These are phyloP conservation scores for Pseudomugil tenellus DNA, from an alignment of 2,797 vertebrate species.

Conservation along the genomic window DNA sequence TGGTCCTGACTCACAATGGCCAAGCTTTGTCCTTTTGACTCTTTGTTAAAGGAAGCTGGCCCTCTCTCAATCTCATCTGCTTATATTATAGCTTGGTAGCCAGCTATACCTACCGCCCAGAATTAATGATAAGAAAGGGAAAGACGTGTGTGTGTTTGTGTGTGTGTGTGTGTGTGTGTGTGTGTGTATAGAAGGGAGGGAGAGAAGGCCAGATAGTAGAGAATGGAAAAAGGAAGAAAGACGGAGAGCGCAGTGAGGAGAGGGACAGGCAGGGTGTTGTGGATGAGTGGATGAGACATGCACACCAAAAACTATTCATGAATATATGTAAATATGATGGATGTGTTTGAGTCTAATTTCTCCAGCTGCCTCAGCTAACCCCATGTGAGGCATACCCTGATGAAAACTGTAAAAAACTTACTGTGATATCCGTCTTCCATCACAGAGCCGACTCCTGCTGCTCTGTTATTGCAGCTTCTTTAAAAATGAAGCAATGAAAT, in stretches of 20 bases:
- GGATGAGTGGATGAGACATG: conserved; percentile 62
- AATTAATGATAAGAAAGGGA: conserved; percentile 64
- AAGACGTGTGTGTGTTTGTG: conserved; percentile 14
- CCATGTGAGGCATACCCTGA: conserved; percentile 64
- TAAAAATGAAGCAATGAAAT: conserved; percentile 50
- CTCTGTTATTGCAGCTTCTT: conserved; percentile 55
- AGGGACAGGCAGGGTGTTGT: conserved; percentile 24
- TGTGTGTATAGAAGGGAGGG: neutral
- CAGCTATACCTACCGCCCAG: conserved; percentile 66
- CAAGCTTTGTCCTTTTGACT: conserved; percentile 79
- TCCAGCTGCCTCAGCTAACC: conserved; percentile 64
- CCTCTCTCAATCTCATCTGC: conserved; percentile 79
- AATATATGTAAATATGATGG: conserved; percentile 76
- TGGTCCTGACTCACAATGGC: conserved; percentile 76
- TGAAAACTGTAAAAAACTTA: conserved; percentile 58
- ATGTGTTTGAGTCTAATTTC: conserved; percentile 74
- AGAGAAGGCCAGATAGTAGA: conserved; percentile 1
- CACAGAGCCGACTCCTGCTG: conserved; percentile 38
- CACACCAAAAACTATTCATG: conserved; percentile 59
- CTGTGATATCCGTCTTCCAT: conserved; percentile 55
- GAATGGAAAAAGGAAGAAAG: conserved; percentile 11
- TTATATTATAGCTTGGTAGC: conserved; percentile 71
- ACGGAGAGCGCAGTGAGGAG: neutral
- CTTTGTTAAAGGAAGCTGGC: conserved; percentile 76
- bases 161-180: conserved; percentile 7